Base-by-base conservation (phyloP, 1,140 invertebrate genomes). In the Acromyrmex heyeri region DNA sequence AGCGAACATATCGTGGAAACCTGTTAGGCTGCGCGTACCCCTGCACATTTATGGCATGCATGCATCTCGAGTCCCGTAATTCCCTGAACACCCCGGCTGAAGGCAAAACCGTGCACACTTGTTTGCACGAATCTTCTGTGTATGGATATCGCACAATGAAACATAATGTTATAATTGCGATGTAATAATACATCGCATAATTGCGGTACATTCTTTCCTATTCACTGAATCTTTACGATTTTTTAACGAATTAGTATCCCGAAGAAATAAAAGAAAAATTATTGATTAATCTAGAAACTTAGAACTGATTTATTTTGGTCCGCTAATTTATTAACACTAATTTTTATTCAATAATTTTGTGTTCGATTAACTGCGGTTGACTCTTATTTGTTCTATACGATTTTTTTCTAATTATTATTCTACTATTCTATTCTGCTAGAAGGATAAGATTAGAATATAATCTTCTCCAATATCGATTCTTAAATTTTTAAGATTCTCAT, bases 1-100 rank as follows among this genome's bases (percentile, higher is more conserved):
- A 16, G 44, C 27, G 30, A 79, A 65, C 8, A 38, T 50, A 61
- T 50, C 65, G 48, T 75, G 72, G 44, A 85, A 77, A 85, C 44
- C 82, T 83, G 65, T 82, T 87, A 73, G 10, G 38, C 18, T 73
- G 67, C 38, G 21, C 24, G n/a, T 65, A 86, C n/a, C 21, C 65
- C 4, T 65, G 57, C 16, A 76, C 86, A 67, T 72, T 85, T 85
- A 85, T 38, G 30, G 59, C 38, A 18, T 34, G 48, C 72, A 62
- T 50, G 48, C 44, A 48, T 85, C 53, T 34, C 50, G 16, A 86
- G 24, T 73, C 62, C 21, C 82, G 50, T 86, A 86, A 86, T 53
- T 70, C 61, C 55, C 61, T 76, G 30, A 67, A 62, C 53, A 81
- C 18, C 34, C 16, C 16, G 34, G 30, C 14, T 38, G 24, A 65